Base-by-base conservation (phyloP, 2,113 vertebrate genomes). In the Perccottus glenii region DNA sequence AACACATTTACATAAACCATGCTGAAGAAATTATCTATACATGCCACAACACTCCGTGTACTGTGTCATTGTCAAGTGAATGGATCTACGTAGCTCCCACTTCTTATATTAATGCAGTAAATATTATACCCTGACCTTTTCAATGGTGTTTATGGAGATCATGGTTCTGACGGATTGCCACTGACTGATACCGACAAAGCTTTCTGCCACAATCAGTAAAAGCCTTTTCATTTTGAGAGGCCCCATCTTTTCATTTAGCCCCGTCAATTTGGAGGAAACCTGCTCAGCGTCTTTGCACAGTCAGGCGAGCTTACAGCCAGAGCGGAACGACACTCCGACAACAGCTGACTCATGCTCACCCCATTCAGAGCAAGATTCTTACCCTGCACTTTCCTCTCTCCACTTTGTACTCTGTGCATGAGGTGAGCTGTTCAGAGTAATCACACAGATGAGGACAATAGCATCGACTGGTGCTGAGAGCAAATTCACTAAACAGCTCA, bases 261-360 rank as follows among this genome's bases (percentile, higher is more conserved):
- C 11, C 64, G 64, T 76, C 68, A 27, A 70, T 77, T 73, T 58
- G 33, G 33, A 65, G 56, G 60, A 64, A 27, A 75, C 74, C 63
- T 38, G 75, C 77, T 86, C 80, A 70, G 78, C 64, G 32, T 68
- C 81, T 85, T 72, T 64, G 44, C 49, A 46, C 52, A 80, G 33
- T 70, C 78, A 56, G 67, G 64, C 58, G 57, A 47, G 64, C 70
- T 81, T 43, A 60, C 44, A 5, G 58, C 60, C 66, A 1, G 68
- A 58, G 46, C 35, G 15, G 33, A 53, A 52, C n/a, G 1, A 27
- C 19, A 9, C 52, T 55, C 51, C 4, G 32, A 44, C 73, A 65
- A 43, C 53, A 62, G 84, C 87, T 73, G 85, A 87, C 61, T 85
- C 82, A 75, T 66, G 67, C 64, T 11, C 78, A 65, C 14, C 77